Conservation (phyloP, 1,140 invertebrate species). For the Brachionus calyciflorus region DNA sequence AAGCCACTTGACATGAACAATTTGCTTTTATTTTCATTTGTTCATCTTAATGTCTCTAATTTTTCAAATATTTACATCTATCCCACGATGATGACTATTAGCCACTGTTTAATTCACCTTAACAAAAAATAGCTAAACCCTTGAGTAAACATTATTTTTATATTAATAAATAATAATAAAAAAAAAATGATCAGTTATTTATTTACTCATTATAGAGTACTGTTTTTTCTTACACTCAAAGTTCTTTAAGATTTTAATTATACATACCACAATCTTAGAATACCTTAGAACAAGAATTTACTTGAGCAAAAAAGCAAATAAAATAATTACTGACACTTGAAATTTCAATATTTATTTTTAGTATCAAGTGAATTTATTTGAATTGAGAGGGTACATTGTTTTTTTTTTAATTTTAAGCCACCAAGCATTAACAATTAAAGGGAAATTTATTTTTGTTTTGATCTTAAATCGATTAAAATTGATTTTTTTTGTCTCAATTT, state of each 20-base stretch:
- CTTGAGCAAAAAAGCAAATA: conserved; percentile 3
- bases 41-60: not conserved
- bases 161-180: no score
- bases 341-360: conserved; percentile 4
- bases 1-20: conserved; percentile 41
- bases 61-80: conserved; percentile 4
- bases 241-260: conserved; percentile 31
- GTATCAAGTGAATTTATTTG: conserved; percentile 33
- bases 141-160: conserved; percentile 37
- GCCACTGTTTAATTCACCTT: conserved; percentile 30
- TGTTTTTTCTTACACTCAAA: not conserved
- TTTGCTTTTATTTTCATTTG: not conserved
- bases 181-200: conserved; percentile 17
- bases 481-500: not conserved
- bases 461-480: no score
- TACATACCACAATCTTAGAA: not conserved
- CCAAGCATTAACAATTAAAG: conserved; percentile 1
- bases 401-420: not conserved
- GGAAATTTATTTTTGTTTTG: not conserved
- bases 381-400: not conserved
- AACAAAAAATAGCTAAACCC: not conserved
- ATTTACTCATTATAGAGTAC: conserved; percentile 23
- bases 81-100: not conserved
- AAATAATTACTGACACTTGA: conserved; percentile 20
- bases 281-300: not conserved